A percentile compares a stretch with the other conserved stretches of the same genome.
phyloP scores from a whole-genome alignment of 2,113 vertebrate genomes.

The Nothocercus nigrocapillus region DNA sequence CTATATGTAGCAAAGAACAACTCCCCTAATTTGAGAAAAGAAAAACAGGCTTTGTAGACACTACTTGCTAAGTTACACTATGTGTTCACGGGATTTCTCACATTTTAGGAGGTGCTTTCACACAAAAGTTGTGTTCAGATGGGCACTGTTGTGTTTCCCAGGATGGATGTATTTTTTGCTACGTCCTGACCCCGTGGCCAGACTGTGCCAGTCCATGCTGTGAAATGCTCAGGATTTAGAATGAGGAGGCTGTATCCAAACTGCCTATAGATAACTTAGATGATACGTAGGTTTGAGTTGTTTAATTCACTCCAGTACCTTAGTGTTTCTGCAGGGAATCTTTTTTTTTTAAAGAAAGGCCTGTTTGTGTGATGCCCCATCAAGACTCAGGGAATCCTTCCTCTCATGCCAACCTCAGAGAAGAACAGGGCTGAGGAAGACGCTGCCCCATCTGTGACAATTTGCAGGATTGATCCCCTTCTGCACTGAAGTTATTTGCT shows the following conservation, averaged over 20 bases:
- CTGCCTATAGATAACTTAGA: background rate
- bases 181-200: background rate
- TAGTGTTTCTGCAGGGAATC: background rate
- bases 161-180: background rate
- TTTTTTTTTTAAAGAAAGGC: background rate
- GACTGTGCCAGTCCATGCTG: background rate
- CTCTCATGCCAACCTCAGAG: background rate
- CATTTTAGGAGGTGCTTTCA: background rate
- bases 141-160: fast-evolving
- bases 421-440: background rate
- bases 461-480: background rate
- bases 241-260: fast-evolving
- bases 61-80: fast-evolving
- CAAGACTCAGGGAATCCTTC: background rate
- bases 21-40: background rate
- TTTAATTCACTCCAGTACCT: background rate
- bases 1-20: background rate
- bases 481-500: background rate
- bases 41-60: background rate
- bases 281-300: fast-evolving
- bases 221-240: background rate
- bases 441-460: background rate
- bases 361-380: background rate
- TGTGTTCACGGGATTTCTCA: background rate
- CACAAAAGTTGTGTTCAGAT: background rate